phyloP scores from a whole-genome alignment of 2,113 vertebrate species.

The Orientallactaga bullata region DNA sequence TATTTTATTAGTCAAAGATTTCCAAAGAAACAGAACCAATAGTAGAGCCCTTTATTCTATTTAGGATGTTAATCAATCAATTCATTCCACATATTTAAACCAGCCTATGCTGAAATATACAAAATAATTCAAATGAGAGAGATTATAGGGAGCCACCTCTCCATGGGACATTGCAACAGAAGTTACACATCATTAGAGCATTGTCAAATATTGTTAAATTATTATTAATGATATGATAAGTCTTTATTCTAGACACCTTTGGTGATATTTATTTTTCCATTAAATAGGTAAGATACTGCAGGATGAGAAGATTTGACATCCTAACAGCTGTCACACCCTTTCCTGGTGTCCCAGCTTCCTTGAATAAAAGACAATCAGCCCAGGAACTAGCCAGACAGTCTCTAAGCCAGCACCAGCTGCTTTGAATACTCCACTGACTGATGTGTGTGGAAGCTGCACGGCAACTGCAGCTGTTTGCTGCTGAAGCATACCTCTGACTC shows the following conservation, averaged over 20 bases:
- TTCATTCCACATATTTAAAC: slow-evolving; percentile 16
- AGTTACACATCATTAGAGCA: neutral
- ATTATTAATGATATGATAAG: too few species aligned
- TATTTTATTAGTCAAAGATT: neutral
- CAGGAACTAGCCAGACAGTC: neutral
- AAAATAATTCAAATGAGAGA: slow-evolving; percentile 4
- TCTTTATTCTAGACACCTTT: too few species aligned
- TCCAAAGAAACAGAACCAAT: neutral
- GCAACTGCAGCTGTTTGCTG: neutral
- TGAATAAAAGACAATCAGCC: neutral
- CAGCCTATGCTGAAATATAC: neutral
- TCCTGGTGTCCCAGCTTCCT: neutral
- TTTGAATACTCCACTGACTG: neutral
- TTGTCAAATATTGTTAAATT: neutral
- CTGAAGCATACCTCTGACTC: neutral
- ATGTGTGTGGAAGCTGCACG: neutral
- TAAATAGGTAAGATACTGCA: neutral
- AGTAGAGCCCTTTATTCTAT: neutral
- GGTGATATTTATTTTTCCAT: neutral
- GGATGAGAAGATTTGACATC: too few species aligned
- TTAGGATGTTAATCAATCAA: neutral
- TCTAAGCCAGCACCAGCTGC: neutral
- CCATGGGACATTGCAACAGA: neutral
- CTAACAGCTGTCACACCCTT: neutral
- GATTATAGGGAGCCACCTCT: neutral